Base-by-base conservation (phyloP, 2,797 vertebrate genomes). In the Pantherophis alleghaniensis region DNA sequence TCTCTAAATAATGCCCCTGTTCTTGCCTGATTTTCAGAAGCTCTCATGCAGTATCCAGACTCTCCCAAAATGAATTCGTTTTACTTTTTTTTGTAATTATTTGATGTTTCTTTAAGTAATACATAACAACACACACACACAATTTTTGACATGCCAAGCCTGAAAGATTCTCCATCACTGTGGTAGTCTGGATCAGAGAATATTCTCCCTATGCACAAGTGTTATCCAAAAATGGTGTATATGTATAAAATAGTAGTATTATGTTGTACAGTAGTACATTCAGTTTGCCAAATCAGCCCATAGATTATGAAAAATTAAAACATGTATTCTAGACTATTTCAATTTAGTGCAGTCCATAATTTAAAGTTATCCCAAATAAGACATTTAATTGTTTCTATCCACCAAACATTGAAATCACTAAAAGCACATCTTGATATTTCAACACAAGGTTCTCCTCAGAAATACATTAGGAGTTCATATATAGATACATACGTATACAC, bases 221-320 rank as follows among this genome's bases (percentile, higher is more conserved):
- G 92, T 96, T 95, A 95, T 60, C 74, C 89, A 0, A 91, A 24
- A 22, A 53, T 53, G 3, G 63, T n/a, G 13, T n/a, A 16, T 69
- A 83, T 7, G 16, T 47, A 55, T 56, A 32, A 92, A 0, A 11
- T n/a, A 94, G 89, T 86, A 95, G 95, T 20, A 1, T 92, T 92
- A 10, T 91, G 93, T 95, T 96, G 96, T 92, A 90, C 94, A 7
- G 26, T 88, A 93, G 37, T 28, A 56, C 32, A 79, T 79, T 37
- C 69, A 24, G 3, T 89, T 95, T 95, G 87, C 91, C 55, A 86
- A 92, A 93, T 92, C 61, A 79, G 94, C 3, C 91, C 92, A 96
- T 12, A 95, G 22, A 28, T 2, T 94, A 91, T 86, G 88, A 92
- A 86, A 96, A 95, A 96, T 94, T 95, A 96, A 95, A 10, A 95